Evolutionary conservation across 23 tunicate genomes (phyloP).

Genomic region (Halocynthia roretzi): DNA sequence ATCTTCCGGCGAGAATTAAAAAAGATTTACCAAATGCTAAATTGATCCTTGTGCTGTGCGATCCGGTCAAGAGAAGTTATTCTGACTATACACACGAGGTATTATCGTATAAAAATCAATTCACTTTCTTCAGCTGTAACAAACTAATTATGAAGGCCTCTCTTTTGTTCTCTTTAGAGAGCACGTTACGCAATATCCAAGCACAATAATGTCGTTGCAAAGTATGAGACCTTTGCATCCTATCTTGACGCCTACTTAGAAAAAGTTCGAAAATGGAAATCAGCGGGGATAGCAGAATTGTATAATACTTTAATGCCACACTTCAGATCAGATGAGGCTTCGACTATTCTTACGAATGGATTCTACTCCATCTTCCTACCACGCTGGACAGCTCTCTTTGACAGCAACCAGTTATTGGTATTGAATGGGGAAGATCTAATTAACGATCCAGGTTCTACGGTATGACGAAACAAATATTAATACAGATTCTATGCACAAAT

Average conservation of each 20-base stretch:
- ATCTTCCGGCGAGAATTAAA: slow-evolving; percentile 12
- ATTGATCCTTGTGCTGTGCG: slow-evolving; percentile 44
- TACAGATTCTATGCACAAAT: too few species aligned
- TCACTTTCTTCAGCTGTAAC: neutral
- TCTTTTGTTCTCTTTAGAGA: neutral
- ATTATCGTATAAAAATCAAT: neutral
- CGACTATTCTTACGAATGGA: slow-evolving; percentile 14
- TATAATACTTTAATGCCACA: neutral
- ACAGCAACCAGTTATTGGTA: neutral
- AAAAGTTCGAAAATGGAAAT: slow-evolving; percentile 1
- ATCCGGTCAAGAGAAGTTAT: slow-evolving; percentile 45
- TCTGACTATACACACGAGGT: slow-evolving; percentile 57
- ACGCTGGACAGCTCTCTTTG: slow-evolving; percentile 7
- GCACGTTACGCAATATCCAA: slow-evolving; percentile 11
- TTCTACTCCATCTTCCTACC: slow-evolving; percentile 8
- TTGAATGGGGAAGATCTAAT: slow-evolving; percentile 3
- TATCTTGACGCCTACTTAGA: slow-evolving; percentile 25
- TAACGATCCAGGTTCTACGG: slow-evolving; percentile 11
- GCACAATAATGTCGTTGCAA: neutral
- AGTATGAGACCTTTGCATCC: slow-evolving; percentile 25
- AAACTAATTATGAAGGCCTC: neutral
- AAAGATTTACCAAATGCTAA: slow-evolving; percentile 34
- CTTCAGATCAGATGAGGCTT: neutral
- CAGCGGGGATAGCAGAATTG: neutral
- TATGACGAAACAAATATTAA: too few species aligned